Base-by-base conservation (phyloP, 1,140 invertebrate species). In the Macrostomum lignano region DNA sequence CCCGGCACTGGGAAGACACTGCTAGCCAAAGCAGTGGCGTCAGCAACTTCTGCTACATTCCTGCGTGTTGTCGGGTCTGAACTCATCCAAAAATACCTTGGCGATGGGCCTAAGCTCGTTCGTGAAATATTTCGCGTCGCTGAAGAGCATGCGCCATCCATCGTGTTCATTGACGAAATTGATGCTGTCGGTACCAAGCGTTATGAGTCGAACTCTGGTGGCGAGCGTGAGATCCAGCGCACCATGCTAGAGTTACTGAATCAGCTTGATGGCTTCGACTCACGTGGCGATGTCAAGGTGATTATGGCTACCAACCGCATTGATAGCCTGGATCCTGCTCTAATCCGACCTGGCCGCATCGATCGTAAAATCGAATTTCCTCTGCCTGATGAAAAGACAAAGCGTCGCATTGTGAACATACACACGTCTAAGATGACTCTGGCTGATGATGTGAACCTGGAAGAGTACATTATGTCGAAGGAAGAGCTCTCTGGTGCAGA, bases 291-390 rank as follows among this genome's bases (percentile, higher is more conserved):
- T 67, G 77, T 84, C 1, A 82, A 86, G 63, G 82, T 93, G 23
- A 76, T 98, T 17, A 98, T 98, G 91, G 91, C 91, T 7, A 98
- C 91, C 22, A 98, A 98, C 58, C 67, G 91, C 46, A 98, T 98
- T 54, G 91, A 98, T 62, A 96, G 88, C 3, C 60, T 98, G 23
- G 91, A 98, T 63, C 91, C 91, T 23, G 91, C 91, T 22, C 62
- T 98, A 2, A 98, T 98, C 55, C 69, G 91, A 49, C 88, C 91
- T 13, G 91, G 91, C 31, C 70, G 91, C 57, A 98, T 98, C 48
- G 91, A 98, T 61, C 67, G 91, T 30, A 98, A 98, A 61, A 98
- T 98, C 41, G 88, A 98, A 59, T 98, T 98, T 50, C 91, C 91
- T 3, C 58, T 98, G 29, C 91, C 91, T 0, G 91, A 98, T 64